Evolutionary conservation across 2,888 invertebrate species (phyloP), one percentile per base, ranked within the genome.

Genomic region (Luffia ferchaultella): DNA sequence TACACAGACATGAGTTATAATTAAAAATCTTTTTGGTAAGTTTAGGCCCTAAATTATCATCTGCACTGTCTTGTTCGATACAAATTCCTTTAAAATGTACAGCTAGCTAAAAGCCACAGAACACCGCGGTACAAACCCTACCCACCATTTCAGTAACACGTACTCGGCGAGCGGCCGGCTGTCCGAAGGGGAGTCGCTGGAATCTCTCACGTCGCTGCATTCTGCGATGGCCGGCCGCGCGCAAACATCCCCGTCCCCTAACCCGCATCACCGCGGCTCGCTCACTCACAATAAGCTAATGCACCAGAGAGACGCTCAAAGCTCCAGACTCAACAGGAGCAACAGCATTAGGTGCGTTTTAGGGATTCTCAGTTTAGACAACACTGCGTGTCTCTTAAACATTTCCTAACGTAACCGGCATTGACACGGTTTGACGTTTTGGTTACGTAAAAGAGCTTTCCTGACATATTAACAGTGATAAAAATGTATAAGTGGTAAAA

Each of bases 101-200:
- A 65, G 57, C 72, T 70, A 69, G 68, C 65, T 69, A 63, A 67
- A 68, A 64, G 63, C 67, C 30, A 12, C 30, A 12, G 30, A n/a
- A 63, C 60, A 67, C 67, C 57, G 73, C 69, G 73, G 71, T n/a
- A n/a, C n/a, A n/a, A n/a, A n/a, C 66, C 68, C 65, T 63, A 66
- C 73, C 73, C 68, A 65, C 73, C 67, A 59, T 82, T 87, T 67
- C 78, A 89, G 88, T 75, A 91, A 91, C 67, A 91, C 91, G 57
- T 89, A 89, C 61, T 88, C 88, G 48, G 90, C 91, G 54, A 90
- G 90, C 46, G 86, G 87, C 55, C 87, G 91, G 51, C 85, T 95
- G 57, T 94, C 95, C 47, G 96, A 96, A 70, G 95, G 96, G 51
- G 97, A 97, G 74, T 93, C 95, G 63, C 89, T 96, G 75, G 93